These are phyloP conservation scores for Cephonodes hylas DNA, from an alignment of 2,888 invertebrate species.

Conservation along the genomic window DNA sequence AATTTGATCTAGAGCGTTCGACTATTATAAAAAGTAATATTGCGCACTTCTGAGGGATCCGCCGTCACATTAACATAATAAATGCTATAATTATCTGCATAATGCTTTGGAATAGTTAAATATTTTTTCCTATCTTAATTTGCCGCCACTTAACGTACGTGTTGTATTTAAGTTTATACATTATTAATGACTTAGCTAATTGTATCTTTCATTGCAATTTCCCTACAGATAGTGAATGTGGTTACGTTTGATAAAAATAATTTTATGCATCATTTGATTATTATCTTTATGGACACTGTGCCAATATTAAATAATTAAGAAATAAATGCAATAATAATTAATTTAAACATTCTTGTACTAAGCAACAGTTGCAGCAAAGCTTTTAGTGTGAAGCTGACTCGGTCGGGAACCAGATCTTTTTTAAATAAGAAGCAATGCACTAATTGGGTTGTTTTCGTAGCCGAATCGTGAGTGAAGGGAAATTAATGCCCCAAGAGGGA, in stretches of 20 bases:
- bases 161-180: slow-evolving; percentile 26
- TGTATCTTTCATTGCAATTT: slow-evolving; percentile 20
- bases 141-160: slow-evolving; percentile 29
- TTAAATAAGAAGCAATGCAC: slow-evolving; percentile 65
- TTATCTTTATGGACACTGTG: slow-evolving; percentile 4
- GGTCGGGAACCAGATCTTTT: slow-evolving; percentile 35
- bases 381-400: slow-evolving; percentile 30
- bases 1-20: slow-evolving; percentile 1
- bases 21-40: slow-evolving; percentile 4
- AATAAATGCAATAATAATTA: not conserved
- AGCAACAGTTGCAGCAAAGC: slow-evolving; percentile 1
- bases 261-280: slow-evolving; percentile 11
- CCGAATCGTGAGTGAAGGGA: slow-evolving; percentile 65
- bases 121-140: slow-evolving; percentile 33
- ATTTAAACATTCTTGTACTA: not conserved
- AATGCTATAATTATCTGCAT: slow-evolving; percentile 45
- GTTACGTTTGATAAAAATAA: slow-evolving; percentile 7
- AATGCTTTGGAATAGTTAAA: slow-evolving; percentile 27
- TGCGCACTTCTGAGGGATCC: slow-evolving; percentile 38
- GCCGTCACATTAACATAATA: slow-evolving; percentile 44
- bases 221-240: slow-evolving; percentile 13
- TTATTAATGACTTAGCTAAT: slow-evolving; percentile 25
- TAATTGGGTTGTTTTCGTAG: slow-evolving; percentile 67
- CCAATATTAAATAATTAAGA: not conserved
- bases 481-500: slow-evolving; percentile 71